Percentiles rank a stretch among this genome's conserved stretches.
These are phyloP conservation scores for Aldabrachelys gigantea DNA, from an alignment of 2,113 vertebrate species.

Conservation along the genomic window DNA sequence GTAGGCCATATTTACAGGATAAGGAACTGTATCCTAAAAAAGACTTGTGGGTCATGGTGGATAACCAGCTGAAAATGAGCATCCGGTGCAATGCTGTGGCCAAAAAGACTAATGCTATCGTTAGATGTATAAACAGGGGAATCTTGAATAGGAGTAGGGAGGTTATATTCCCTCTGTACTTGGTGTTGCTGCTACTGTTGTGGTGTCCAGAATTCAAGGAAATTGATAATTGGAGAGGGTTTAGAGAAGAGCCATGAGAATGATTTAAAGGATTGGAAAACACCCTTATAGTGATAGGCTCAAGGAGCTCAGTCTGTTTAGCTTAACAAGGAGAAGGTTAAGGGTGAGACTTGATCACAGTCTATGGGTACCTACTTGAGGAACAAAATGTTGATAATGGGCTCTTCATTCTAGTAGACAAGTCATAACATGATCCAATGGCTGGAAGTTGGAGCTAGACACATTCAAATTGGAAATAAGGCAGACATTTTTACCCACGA, in stretches of 20 bases:
- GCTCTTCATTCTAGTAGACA: background rate
- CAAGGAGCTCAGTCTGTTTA: background rate
- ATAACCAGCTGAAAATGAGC: background rate
- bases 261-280: background rate
- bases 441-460: background rate
- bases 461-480: too few species aligned
- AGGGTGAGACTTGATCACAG: background rate
- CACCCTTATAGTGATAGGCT: background rate
- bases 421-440: background rate
- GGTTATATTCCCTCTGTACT: background rate
- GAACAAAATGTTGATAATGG: background rate
- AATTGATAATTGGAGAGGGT: background rate
- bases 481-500: too few species aligned
- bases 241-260: background rate
- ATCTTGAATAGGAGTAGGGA: background rate
- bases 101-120: background rate
- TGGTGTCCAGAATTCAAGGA: background rate
- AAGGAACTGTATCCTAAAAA: background rate
- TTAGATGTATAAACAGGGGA: background rate
- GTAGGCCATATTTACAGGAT: background rate
- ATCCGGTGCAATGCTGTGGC: background rate
- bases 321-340: background rate
- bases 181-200: background rate
- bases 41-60: background rate
- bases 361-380: background rate